Conservation (phyloP, 2,113 vertebrate genomes). For the Embiotoca jacksoni region DNA sequence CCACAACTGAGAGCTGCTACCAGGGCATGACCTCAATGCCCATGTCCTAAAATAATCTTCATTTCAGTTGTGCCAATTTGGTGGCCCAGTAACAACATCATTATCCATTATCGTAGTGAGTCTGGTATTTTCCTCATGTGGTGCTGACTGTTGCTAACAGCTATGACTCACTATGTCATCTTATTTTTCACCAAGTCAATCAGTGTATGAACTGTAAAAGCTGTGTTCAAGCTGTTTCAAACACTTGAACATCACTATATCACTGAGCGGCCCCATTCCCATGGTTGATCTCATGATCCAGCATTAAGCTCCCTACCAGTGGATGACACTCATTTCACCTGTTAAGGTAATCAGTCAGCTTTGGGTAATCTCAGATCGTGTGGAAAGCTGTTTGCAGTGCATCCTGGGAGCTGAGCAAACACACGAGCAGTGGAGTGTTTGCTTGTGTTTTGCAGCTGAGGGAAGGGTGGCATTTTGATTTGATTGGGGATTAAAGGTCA, state of each 20-base stretch:
- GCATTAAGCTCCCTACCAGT: slow-evolving; percentile 58
- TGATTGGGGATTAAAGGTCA: slow-evolving; percentile 77
- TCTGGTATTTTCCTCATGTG: too few relatives aligned
- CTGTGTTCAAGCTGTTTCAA: not conserved
- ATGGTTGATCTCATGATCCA: slow-evolving; percentile 27
- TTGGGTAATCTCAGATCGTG: slow-evolving; percentile 72
- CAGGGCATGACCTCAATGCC: not conserved
- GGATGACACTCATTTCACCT: slow-evolving; percentile 66
- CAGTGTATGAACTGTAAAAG: not conserved
- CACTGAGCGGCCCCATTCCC: slow-evolving; percentile 7
- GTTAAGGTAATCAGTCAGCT: slow-evolving; percentile 74
- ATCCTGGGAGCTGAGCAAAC: slow-evolving; percentile 53
- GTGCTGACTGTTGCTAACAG: too few relatives aligned
- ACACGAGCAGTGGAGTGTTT: slow-evolving; percentile 19
- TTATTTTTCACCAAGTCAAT: not conserved
- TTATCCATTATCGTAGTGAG: not conserved
- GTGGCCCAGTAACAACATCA: not conserved
- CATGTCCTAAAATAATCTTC: not conserved
- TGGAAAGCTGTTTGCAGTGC: slow-evolving; percentile 56
- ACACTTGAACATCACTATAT: not conserved
- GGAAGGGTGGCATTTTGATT: slow-evolving; percentile 60
- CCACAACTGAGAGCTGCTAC: too few relatives aligned
- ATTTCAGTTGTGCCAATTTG: not conserved
- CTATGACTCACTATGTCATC: too few relatives aligned
- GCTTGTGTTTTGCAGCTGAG: slow-evolving; percentile 38